Evolutionary conservation across 2,888 invertebrate species (phyloP).

Genomic region (Xestia c-nigrum): DNA sequence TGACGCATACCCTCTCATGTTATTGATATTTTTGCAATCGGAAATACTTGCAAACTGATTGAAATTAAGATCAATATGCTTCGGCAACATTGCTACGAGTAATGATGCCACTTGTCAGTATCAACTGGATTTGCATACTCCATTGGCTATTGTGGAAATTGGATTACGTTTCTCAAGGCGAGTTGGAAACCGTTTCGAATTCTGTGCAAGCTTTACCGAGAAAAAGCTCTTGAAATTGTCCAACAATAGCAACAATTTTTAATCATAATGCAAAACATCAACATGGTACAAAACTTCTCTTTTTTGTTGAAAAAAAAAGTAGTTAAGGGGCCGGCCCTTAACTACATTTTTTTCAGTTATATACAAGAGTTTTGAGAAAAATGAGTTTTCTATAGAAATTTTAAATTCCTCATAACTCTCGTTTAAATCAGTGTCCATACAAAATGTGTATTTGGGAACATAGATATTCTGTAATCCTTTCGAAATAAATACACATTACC

Average conservation of each 20-base stretch:
- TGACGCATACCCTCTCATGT: background rate
- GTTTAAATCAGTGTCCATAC: too few relatives aligned
- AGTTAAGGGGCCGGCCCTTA: too few relatives aligned
- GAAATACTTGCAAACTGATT: conserved; percentile 7
- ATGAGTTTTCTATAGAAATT: too few relatives aligned
- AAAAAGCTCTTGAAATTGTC: background rate
- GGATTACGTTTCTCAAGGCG: conserved; percentile 3
- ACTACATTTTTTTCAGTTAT: too few relatives aligned
- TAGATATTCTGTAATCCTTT: too few relatives aligned
- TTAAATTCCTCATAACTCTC: too few relatives aligned
- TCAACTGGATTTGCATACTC: conserved; percentile 22
- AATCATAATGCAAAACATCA: background rate
- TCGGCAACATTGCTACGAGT: background rate
- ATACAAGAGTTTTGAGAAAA: too few relatives aligned
- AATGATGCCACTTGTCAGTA: conserved; percentile 17
- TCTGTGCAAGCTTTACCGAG: background rate
- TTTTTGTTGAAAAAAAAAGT: too few relatives aligned
- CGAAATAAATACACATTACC: too few relatives aligned
- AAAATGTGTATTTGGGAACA: too few relatives aligned
- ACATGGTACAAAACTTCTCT: too few relatives aligned
- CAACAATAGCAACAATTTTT: background rate
- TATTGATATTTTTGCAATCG: background rate
- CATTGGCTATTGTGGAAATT: conserved; percentile 36
- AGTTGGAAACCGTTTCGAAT: conserved; percentile 18
- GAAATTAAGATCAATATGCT: conserved; percentile 9